Conservation (phyloP, 53 echinoderm and acorn worm genomes). For the Henricia sp. region DNA sequence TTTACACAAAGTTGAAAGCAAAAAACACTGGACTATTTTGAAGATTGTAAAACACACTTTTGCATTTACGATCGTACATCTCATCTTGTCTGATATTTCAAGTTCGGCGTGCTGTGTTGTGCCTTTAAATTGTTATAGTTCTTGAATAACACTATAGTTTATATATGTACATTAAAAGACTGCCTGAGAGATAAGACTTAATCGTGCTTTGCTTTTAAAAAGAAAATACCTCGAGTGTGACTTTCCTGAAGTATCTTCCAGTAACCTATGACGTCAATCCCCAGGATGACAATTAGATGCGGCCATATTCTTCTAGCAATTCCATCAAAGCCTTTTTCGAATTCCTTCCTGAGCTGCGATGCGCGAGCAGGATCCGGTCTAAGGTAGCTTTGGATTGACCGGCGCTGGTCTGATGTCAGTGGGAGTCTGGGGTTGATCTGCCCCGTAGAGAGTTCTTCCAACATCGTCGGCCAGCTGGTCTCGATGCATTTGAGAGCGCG, state of each 20-base stretch:
- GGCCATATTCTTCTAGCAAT: constrained; percentile 83
- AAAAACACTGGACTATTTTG: too few relatives aligned
- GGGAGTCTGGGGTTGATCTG: constrained; percentile 49
- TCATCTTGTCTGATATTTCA: too few relatives aligned
- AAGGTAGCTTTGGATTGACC: constrained; percentile 14
- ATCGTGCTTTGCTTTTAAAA: too few relatives aligned
- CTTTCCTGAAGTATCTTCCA: constrained; percentile 33
- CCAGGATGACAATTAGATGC: constrained; percentile 26
- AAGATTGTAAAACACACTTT: too few relatives aligned
- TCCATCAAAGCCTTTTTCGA: too few relatives aligned
- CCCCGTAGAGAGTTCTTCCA: constrained; percentile 62
- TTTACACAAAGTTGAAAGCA: too few relatives aligned
- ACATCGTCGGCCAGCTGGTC: constrained; percentile 63
- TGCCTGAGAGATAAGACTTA: too few relatives aligned
- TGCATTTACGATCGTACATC: too few relatives aligned
- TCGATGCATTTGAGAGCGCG: constrained; percentile 54
- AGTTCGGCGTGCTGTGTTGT: too few relatives aligned
- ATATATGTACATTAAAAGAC: too few relatives aligned
- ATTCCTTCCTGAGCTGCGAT: constrained; percentile 41
- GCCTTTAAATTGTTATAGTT: too few relatives aligned
- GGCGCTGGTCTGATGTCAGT: constrained; percentile 20
- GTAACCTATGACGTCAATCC: constrained; percentile 43
- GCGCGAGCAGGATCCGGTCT: constrained; percentile 57
- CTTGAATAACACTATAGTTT: too few relatives aligned
- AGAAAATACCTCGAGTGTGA: constrained; percentile 65